Base-by-base conservation (phyloP, 2,888 invertebrate genomes). In the Drosophila stalkeri region DNA sequence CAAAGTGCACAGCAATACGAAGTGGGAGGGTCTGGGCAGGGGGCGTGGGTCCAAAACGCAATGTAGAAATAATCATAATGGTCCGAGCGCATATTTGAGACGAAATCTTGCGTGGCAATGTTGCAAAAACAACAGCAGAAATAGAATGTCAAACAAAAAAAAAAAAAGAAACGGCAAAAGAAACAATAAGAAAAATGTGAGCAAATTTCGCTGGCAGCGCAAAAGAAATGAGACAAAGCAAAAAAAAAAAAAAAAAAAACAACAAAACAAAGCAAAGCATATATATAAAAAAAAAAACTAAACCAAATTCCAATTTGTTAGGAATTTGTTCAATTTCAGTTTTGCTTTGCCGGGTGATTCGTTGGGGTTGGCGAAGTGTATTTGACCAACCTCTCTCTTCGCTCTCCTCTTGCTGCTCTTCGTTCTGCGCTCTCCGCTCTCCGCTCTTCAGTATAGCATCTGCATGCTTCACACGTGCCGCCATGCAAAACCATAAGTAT, bases 241-340 rank as follows among this genome's bases (percentile, higher is more conserved):
- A 2, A 63, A 70, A 72, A 46, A 35, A 57, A 65, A 37, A 49
- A 66, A 68, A 72, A 43, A 27, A 27, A 27, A 49, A 31, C 33
- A 65, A 54, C 33, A 31, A 55, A 64, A 35, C 55, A 64, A 81
- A 76, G 70, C 72, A 18, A 51, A 64, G 77, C 72, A 72, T 68
- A 27, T 6, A 27, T 27, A 20, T 46, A 46, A 52, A 63, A 59
- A 79, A 79, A 81, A 89, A 88, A 90, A 90, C 87, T 87, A 89
- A 89, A 89, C 89, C 90, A 91, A 91, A 90, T 90, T 91, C 91
- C 91, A 91, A 91, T 91, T 91, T 91, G 91, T 91, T 90, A 90
- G 91, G 91, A 91, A 91, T 91, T 91, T 90, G 91, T 91, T 91
- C 91, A 91, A 91, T 91, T 91, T 91, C 78, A 90, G 89, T 91